Evolutionary conservation across 2,113 vertebrate genomes (phyloP).

Genomic region (Merops nubicus): DNA sequence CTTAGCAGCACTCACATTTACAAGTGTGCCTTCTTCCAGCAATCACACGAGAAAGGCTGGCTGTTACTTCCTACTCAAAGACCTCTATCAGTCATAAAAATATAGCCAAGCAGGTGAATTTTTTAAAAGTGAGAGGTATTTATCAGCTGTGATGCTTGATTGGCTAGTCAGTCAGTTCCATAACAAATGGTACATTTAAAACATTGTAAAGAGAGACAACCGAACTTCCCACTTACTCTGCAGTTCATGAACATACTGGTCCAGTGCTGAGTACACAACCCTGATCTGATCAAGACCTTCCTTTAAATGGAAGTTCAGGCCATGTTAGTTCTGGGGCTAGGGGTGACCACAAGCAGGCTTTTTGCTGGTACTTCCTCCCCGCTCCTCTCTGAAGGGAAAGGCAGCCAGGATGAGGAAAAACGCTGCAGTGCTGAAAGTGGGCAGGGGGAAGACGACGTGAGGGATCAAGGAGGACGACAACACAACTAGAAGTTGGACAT

Average conservation of each 20-base stretch:
- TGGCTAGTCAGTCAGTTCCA: neutral
- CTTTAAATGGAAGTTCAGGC: neutral
- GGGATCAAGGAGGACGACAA: neutral
- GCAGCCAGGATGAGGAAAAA: neutral
- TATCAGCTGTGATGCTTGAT: neutral
- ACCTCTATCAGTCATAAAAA: neutral
- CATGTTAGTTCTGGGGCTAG: neutral
- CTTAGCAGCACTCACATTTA: neutral
- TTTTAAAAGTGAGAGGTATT: neutral
- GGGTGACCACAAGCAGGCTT: neutral
- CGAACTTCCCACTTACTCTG: neutral
- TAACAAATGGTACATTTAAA: neutral
- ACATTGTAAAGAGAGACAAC: neutral
- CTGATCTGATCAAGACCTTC: neutral
- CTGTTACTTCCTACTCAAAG: neutral
- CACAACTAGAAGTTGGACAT: neutral
- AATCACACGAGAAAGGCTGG: neutral
- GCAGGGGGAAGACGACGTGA: neutral
- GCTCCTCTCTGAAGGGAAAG: neutral
- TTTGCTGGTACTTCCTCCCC: neutral
- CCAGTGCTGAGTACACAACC: neutral
- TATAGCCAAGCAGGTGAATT: neutral
- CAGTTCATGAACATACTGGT: accelerated
- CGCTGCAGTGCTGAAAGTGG: neutral
- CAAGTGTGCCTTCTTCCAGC: neutral